phyloP scores from a whole-genome alignment of 1,140 invertebrate genomes.

The Monomorium pharaonis region DNA sequence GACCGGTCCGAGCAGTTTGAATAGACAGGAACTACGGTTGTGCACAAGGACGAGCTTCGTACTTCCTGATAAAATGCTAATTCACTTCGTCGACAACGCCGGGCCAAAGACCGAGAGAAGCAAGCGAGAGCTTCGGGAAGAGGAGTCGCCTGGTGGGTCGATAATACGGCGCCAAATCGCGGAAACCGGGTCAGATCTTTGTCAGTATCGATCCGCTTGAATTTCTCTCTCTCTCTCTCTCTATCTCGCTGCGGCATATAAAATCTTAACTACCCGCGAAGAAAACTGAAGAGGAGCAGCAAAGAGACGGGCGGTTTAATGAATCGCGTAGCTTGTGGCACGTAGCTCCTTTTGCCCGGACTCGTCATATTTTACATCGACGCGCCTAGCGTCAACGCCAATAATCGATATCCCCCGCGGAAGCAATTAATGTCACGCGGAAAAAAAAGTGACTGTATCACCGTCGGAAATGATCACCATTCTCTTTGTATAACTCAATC shows the following conservation, averaged over 20 bases:
- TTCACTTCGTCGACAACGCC: conserved; percentile 3
- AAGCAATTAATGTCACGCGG: conserved; percentile 3
- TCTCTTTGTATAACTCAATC: background rate
- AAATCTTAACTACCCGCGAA: conserved; percentile 12
- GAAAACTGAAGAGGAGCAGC: background rate
- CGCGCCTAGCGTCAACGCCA: background rate
- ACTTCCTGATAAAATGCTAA: conserved; percentile 47
- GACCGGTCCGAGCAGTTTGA: conserved; percentile 14
- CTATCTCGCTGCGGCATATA: no score
- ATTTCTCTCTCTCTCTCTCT: background rate
- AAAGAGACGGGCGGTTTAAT: background rate
- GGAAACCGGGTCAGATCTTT: conserved; percentile 42
- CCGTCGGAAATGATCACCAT: background rate
- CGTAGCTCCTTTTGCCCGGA: background rate
- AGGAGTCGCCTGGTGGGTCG: background rate
- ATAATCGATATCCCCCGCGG: conserved; percentile 24
- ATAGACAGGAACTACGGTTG: conserved; percentile 26
- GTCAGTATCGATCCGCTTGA: conserved; percentile 35
- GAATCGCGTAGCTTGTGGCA: background rate
- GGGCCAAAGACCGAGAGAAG: background rate
- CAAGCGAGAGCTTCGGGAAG: background rate
- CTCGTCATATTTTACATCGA: background rate
- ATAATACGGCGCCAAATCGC: conserved; percentile 28
- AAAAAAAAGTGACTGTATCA: background rate
- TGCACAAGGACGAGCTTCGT: conserved; percentile 25